Evolutionary conservation across 2,797 vertebrate genomes (phyloP).

Genomic region (Tachyglossus aculeatus): DNA sequence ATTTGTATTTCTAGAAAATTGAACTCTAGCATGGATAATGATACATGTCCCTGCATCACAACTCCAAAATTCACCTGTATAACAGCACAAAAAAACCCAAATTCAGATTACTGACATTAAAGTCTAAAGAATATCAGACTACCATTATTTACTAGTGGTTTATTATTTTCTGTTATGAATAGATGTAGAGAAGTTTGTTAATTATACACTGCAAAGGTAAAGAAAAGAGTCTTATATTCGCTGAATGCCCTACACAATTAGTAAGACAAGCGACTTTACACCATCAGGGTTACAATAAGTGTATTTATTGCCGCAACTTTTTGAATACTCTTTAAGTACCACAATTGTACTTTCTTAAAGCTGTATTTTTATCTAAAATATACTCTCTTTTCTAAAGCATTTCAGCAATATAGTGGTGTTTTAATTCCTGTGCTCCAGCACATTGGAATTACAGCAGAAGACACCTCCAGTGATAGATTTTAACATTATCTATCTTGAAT

Average conservation of each 20-base stretch:
- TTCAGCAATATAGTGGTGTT: conserved; percentile 61
- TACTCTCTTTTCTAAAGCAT: conserved; percentile 58
- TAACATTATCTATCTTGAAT: too few relatives aligned
- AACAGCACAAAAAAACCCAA: conserved; percentile 56
- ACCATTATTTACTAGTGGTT: conserved; percentile 73
- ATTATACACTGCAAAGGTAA: conserved; percentile 68
- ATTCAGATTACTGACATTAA: conserved; percentile 71
- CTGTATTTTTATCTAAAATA: conserved; percentile 66
- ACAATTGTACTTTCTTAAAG: conserved; percentile 54
- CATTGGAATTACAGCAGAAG: too few relatives aligned
- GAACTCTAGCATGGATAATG: conserved; percentile 59
- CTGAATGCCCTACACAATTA: conserved; percentile 71
- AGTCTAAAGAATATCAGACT: conserved; percentile 63
- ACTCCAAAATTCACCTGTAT: conserved; percentile 64
- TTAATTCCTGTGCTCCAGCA: too few relatives aligned
- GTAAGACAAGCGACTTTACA: conserved; percentile 65
- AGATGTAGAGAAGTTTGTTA: conserved; percentile 71
- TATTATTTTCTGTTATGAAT: conserved; percentile 73
- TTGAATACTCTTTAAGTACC: conserved; percentile 58
- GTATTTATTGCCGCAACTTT: conserved; percentile 58
- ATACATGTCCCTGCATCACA: conserved; percentile 61
- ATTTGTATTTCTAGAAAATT: conserved; percentile 66
- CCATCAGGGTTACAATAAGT: conserved; percentile 56
- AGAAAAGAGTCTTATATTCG: conserved; percentile 59
- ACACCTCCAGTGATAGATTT: too few relatives aligned